Percentiles rank a stretch among this genome's conserved stretches.
phyloP scores from a whole-genome alignment of 2,797 vertebrate species.

The Hapalemur alaotrensis region DNA sequence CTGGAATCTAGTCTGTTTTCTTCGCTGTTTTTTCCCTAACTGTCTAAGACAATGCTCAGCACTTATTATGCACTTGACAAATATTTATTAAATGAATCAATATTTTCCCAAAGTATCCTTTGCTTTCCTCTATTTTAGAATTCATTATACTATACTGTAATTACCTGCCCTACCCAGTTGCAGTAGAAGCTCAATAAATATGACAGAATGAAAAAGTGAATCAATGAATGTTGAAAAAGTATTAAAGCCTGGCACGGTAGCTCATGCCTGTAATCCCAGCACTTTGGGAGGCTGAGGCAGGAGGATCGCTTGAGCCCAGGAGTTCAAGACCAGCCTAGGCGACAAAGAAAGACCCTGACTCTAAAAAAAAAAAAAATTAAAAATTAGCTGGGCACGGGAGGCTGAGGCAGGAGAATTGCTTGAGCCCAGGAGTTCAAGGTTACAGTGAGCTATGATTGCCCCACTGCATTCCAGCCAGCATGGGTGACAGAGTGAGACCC shows the following conservation, averaged over 20 bases:
- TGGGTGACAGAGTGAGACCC: neutral
- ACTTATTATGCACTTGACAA: neutral
- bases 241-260: neutral
- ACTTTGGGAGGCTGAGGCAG: neutral
- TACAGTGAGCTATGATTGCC: neutral
- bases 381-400: too few relatives aligned
- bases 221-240: neutral
- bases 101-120: neutral
- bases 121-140: neutral
- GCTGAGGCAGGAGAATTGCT: neutral
- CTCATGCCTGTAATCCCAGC: neutral
- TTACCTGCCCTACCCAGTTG: neutral
- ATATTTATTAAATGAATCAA: neutral
- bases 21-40: neutral
- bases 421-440: neutral
- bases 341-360: too few relatives aligned
- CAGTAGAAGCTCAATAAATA: neutral
- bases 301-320: neutral
- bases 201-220: neutral
- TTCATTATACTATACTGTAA: neutral
- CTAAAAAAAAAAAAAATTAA: too few relatives aligned
- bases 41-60: neutral
- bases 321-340: too few relatives aligned
- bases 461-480: neutral
- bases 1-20: neutral